These are phyloP conservation scores for Thaleichthys pacificus DNA, from an alignment of 2,797 vertebrate genomes.

Conservation along the genomic window DNA sequence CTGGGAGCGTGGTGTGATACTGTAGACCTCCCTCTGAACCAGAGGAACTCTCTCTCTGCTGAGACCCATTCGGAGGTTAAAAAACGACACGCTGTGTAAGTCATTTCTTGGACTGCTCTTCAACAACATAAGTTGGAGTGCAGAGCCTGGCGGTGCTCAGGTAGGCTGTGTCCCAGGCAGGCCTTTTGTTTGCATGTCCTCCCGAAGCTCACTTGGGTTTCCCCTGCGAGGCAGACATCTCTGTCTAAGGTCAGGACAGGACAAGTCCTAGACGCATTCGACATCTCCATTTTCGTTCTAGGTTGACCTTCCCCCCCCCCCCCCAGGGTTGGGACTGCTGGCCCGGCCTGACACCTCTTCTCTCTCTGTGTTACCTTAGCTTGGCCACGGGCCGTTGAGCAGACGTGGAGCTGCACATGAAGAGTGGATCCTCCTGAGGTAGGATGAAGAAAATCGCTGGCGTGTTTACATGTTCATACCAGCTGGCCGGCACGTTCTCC, in stretches of 20 bases:
- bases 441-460: slow-evolving; percentile 5
- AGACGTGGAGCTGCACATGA: slow-evolving; percentile 17
- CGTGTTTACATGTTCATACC: slow-evolving; percentile 19
- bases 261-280: slow-evolving; percentile 11
- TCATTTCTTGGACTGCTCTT: too few relatives aligned
- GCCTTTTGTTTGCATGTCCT: too few relatives aligned
- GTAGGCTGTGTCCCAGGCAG: too few relatives aligned
- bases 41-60: not conserved
- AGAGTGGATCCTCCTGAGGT: slow-evolving; percentile 14
- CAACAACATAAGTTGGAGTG: too few relatives aligned
- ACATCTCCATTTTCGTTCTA: slow-evolving; percentile 16
- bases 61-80: too few relatives aligned
- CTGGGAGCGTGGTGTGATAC: not conserved
- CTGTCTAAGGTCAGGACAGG: not conserved
- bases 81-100: too few relatives aligned
- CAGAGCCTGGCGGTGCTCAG: too few relatives aligned
- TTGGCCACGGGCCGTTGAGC: slow-evolving; percentile 25
- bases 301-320: slow-evolving; percentile 5
- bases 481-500: slow-evolving; percentile 9
- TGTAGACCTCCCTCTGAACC: not conserved
- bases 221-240: too few relatives aligned
- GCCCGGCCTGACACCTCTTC: not conserved
- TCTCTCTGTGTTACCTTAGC: slow-evolving; percentile 2
- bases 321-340: not conserved
- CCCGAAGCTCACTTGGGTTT: too few relatives aligned